A percentile compares a stretch with the other conserved stretches of the same genome.
phyloP scores from a whole-genome alignment of 1,140 invertebrate genomes.

The Uloborus diversus region DNA sequence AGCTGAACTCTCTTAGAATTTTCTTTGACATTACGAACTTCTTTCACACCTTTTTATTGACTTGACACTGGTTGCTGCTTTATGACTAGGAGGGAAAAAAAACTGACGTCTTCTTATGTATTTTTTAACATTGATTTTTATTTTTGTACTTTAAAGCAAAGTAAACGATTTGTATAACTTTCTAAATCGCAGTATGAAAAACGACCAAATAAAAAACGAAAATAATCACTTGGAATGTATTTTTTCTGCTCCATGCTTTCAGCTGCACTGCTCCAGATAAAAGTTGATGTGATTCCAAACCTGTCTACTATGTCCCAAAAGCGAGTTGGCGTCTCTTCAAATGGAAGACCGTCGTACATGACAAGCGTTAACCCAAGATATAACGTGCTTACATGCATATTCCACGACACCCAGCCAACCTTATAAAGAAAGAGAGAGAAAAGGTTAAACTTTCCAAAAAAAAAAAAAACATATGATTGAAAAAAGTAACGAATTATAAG shows the following conservation, averaged over 20 bases:
- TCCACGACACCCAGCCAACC: conserved; percentile 76
- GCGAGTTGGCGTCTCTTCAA: conserved; percentile 67
- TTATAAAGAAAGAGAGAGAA: conserved; percentile 49
- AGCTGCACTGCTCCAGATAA: conserved; percentile 71
- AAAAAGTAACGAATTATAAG: too few relatives aligned
- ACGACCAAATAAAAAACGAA: neutral
- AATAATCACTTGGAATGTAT: conserved; percentile 62
- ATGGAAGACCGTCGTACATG: conserved; percentile 72
- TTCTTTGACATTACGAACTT: too few relatives aligned
- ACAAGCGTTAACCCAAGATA: conserved; percentile 69
- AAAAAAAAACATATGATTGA: neutral
- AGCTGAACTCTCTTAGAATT: too few relatives aligned
- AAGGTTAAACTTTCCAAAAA: neutral
- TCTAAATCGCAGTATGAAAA: too few relatives aligned
- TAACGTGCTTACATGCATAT: conserved; percentile 69
- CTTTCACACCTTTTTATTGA: too few relatives aligned
- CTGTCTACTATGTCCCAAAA: conserved; percentile 71
- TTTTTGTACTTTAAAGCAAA: neutral
- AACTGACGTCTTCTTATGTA: too few relatives aligned
- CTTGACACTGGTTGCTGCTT: too few relatives aligned
- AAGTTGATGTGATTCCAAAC: conserved; percentile 70
- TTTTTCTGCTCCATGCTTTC: conserved; percentile 65
- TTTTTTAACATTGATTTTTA: neutral
- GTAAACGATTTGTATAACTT: too few relatives aligned
- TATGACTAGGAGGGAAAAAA: too few relatives aligned